phyloP scores from a whole-genome alignment of 2,888 invertebrate species.

The Spatulosminthurus flaviceps region DNA sequence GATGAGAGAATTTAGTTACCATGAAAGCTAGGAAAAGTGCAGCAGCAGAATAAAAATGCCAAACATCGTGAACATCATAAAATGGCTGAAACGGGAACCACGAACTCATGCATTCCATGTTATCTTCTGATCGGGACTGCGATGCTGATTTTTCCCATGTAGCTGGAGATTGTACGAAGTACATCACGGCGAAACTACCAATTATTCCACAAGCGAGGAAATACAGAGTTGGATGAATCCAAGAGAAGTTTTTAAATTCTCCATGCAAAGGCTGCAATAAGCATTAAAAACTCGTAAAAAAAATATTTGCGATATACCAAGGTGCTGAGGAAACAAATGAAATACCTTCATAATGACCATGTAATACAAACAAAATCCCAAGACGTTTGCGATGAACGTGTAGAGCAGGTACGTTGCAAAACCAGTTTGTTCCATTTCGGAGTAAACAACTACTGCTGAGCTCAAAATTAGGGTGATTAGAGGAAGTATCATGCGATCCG shows the following conservation, averaged over 20 bases:
- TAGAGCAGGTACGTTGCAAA: constrained; percentile 82
- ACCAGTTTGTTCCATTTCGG: constrained; percentile 67
- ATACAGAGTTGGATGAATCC: constrained; percentile 61
- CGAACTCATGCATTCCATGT: constrained; percentile 55
- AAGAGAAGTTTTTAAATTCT: constrained; percentile 60
- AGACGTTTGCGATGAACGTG: constrained; percentile 82
- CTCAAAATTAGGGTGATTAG: constrained; percentile 52
- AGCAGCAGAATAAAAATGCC: constrained; percentile 69
- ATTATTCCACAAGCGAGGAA: constrained; percentile 54
- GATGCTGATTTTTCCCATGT: constrained; percentile 61
- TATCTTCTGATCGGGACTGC: constrained; percentile 55
- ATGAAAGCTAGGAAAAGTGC: constrained; percentile 68
- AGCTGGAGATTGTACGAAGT: constrained; percentile 58
- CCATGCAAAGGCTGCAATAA: constrained; percentile 57
- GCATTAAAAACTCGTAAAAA: not conserved
- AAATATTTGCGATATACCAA: not conserved
- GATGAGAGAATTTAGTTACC: constrained; percentile 63
- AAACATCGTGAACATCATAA: constrained; percentile 63
- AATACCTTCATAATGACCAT: constrained; percentile 79
- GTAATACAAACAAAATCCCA: constrained; percentile 83
- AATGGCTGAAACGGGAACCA: constrained; percentile 61
- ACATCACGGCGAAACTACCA: constrained; percentile 57
- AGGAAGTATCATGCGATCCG: constrained; percentile 58
- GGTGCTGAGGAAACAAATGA: constrained; percentile 23
- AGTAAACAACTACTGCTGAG: constrained; percentile 57